Evolutionary conservation across 1,140 invertebrate species (phyloP), one percentile per base, ranked within the genome.

Genomic region (Anoplophora glabripennis): DNA sequence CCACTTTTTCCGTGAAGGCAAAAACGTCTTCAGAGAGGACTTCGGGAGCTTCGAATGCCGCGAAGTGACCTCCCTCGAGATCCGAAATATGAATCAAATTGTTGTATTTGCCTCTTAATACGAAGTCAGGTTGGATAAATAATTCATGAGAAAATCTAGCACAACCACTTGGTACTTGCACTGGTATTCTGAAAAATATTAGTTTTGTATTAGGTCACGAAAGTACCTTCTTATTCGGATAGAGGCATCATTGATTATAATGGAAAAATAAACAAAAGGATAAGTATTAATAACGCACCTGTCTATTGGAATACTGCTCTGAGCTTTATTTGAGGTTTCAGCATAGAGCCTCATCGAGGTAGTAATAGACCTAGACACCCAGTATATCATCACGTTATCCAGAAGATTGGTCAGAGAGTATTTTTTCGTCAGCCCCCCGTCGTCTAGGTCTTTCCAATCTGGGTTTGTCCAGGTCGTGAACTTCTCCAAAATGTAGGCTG

Each of bases 401-500:
- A 92, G 70, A 0, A 91, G 69, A 70, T 93, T 93, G 61, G 94
- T 93, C 4, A 95, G 68, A 65, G 58, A 58, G 12, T 77, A 89
- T 53, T 81, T 80, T 42, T 81, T 78, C 0, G 80, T 78, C 0
- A 95, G 68, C 0, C 89, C 90, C 12, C 92, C 93, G 73, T 96
- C 90, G 0, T 76, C 66, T 15, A 81, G 72, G 0, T 77, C 49
- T 57, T 74, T 76, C 61, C 81, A 84, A 1, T 79, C 73, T 0
- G 68, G 56, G 71, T 93, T 86, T 0, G 88, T 91, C 82, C 86
- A 88, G 0, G 86, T 83, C 7, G 85, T 89, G 69, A 94, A 93
- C 75, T 96, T 95, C 72, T 96, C 93, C 4, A 94, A 79, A n/a
- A 93, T 85, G 65, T 94, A 95, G 0, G 84, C 87, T 7, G 92